phyloP scores from a whole-genome alignment of 2,113 vertebrate species.

The Oncorhynchus kisutch region DNA sequence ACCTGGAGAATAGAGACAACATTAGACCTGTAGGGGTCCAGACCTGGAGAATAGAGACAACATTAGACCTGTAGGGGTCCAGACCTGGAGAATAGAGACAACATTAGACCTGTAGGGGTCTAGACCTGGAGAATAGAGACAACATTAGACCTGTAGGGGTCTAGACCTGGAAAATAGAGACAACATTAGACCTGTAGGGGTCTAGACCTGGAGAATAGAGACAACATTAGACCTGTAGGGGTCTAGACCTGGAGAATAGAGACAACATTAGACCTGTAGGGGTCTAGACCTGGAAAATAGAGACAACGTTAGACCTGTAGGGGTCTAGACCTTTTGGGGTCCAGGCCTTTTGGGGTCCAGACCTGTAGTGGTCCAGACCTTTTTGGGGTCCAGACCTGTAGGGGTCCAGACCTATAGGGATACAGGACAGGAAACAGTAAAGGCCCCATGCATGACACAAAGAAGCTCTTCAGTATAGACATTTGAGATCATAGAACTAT shows the following conservation, averaged over 20 bases:
- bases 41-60: constrained; percentile 9
- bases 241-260: constrained; percentile 84
- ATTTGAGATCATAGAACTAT: too few relatives aligned
- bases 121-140: too few relatives aligned
- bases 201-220: too few relatives aligned
- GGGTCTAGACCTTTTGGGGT: constrained; percentile 67
- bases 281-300: too few relatives aligned
- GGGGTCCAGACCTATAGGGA: constrained; percentile 66
- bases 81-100: constrained; percentile 36
- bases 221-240: constrained; percentile 78
- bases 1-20: too few relatives aligned
- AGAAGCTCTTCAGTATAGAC: too few relatives aligned
- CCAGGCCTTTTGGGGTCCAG: constrained; percentile 69
- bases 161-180: constrained; percentile 77
- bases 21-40: constrained; percentile 41
- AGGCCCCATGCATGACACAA: too few relatives aligned
- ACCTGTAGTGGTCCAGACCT: too few relatives aligned
- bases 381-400: too few relatives aligned
- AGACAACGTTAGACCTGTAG: constrained; percentile 45
- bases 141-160: constrained; percentile 81
- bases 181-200: constrained; percentile 38
- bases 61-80: constrained; percentile 62
- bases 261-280: too few relatives aligned
- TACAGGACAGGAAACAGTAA: too few relatives aligned
- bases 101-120: constrained; percentile 63